These are phyloP conservation scores for Pionites leucogaster DNA, from an alignment of 2,113 vertebrate species.

Conservation along the genomic window DNA sequence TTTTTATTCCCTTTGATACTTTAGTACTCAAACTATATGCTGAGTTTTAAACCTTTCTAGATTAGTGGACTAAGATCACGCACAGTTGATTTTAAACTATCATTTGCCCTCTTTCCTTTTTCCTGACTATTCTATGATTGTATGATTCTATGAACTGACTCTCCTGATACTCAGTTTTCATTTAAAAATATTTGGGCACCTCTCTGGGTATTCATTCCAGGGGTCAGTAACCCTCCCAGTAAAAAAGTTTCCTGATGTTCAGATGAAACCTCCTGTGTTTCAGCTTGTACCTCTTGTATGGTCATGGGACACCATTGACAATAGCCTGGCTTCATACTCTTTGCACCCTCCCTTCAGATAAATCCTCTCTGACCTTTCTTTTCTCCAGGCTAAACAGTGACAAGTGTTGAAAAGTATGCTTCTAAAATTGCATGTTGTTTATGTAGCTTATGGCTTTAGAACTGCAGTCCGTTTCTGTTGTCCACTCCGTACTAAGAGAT, in stretches of 20 bases:
- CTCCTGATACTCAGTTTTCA: not conserved
- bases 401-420: not conserved
- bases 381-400: not conserved
- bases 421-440: not conserved
- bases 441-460: not conserved
- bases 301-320: not conserved
- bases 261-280: not conserved
- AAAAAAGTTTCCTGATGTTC: not conserved
- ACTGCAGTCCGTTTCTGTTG: not conserved
- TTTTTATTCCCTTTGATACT: not conserved
- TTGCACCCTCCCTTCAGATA: not conserved
- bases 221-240: not conserved
- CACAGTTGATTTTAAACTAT: not conserved
- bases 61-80: not conserved
- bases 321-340: not conserved
- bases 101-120: not conserved
- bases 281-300: not conserved
- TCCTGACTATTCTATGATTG: not conserved
- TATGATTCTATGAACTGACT: not conserved
- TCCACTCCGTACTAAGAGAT: not conserved
- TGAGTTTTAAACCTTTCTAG: not conserved
- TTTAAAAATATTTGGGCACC: not conserved
- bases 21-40: not conserved
- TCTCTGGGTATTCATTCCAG: not conserved
- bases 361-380: not conserved